Base-by-base conservation (phyloP, 1,140 invertebrate genomes). In the Armadillidium nasatum region DNA sequence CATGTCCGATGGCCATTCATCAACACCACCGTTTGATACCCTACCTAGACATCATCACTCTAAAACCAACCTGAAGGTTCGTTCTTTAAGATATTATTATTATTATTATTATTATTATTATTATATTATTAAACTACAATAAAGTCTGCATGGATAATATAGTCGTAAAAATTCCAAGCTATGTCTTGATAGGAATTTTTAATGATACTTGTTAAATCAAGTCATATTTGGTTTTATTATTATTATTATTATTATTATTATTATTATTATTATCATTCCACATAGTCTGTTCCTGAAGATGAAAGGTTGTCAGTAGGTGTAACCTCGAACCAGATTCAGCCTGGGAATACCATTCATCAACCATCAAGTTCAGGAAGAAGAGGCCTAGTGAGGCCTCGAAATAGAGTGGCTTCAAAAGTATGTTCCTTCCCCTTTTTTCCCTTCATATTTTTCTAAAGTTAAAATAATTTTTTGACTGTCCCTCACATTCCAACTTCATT, bases 1-100 rank as follows among this genome's bases (percentile, higher is more conserved):
- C 79, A 94, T 95, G 93, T 94, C 93, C 45, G 93, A 94, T 82
- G 91, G 91, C 9, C 83, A 83, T 54, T 83, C 83, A 0, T 88
- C 87, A 66, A 91, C 90, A 7, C 90, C 87, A 7, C 86, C 87
- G 7, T 83, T 83, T 21, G 84, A 84, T 70, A 79, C 82, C 11
- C 0, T 90, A 88, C 19, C 90, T 88, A 77, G 86, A 72, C 86
- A 90, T 89, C 74, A 91, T 89, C 88, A 88, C 76, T 87, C 88
- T 80, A 85, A 88, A 74, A 85, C 85, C 45, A 87, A 87, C 71
- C 86, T 89, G 44, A 89, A 81, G 77, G 80, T 81, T 2, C 4
- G 50, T 33, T 33, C 33, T 33, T 33, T 33, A 3, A 33, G 33
- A 33, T 33, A 33, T 33, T 33, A 33, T 33, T 33, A 33, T 33